Evolutionary conservation across 64 coral and sea anemone species (phyloP).

Genomic region (Acropora tenuis): DNA sequence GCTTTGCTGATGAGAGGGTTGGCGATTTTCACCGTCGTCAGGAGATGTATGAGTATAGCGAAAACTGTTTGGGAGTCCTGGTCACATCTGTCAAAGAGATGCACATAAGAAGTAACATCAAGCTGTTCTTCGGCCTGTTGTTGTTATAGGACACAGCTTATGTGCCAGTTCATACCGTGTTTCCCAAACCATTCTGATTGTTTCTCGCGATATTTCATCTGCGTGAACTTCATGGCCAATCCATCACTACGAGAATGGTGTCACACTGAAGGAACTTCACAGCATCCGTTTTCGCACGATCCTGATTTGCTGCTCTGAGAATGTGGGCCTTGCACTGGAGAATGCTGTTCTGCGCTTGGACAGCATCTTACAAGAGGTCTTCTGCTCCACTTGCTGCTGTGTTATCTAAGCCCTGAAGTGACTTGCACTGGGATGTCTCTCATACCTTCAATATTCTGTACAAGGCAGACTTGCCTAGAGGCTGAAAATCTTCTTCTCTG

Average conservation of each 20-base stretch:
- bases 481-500: constrained; percentile 14
- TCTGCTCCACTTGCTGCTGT: constrained; percentile 50
- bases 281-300: constrained; percentile 50
- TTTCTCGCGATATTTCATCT: constrained; percentile 32
- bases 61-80: constrained; percentile 48
- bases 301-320: constrained; percentile 49
- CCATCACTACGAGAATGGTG: constrained; percentile 14
- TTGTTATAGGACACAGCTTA: constrained; percentile 51
- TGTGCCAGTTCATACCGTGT: constrained; percentile 56
- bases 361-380: constrained; percentile 30
- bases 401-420: constrained; percentile 48
- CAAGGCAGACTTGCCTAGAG: constrained; percentile 38
- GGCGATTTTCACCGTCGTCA: constrained; percentile 15
- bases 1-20: constrained; percentile 36
- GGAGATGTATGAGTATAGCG: constrained; percentile 46
- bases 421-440: constrained; percentile 3
- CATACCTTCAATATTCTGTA: constrained; percentile 49
- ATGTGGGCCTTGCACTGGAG: constrained; percentile 53
- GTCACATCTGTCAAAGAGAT: constrained; percentile 44
- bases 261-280: constrained; percentile 1
- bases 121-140: not conserved
- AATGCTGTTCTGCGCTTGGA: constrained; percentile 9
- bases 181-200: constrained; percentile 61
- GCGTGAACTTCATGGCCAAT: constrained; percentile 18
- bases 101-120: constrained; percentile 37